Conservation (phyloP, 2,888 invertebrate genomes). For the Polydrusus tereticollis region DNA sequence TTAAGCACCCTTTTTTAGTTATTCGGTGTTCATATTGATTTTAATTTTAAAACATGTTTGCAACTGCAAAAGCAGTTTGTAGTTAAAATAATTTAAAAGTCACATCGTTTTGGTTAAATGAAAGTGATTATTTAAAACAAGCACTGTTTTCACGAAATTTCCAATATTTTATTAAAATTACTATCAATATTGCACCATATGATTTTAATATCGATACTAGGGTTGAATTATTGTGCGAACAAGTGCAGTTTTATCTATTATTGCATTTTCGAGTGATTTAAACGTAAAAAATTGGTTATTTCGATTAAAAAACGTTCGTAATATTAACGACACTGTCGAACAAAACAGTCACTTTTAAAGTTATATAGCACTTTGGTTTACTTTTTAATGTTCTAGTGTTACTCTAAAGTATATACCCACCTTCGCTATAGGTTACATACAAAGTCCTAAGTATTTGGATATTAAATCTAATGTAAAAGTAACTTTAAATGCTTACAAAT, state of each 20-base stretch:
- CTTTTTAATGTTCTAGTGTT: slow-evolving; percentile 9
- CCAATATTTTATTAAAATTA: neutral
- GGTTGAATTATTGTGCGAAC: slow-evolving; percentile 56
- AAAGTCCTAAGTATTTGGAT: slow-evolving; percentile 10
- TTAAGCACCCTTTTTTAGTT: slow-evolving; percentile 29
- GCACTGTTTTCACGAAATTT: too few relatives aligned
- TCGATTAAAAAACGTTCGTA: slow-evolving; percentile 40
- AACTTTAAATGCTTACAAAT: slow-evolving; percentile 32
- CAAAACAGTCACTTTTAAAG: slow-evolving; percentile 29
- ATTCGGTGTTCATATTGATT: slow-evolving; percentile 19
- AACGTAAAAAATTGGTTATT: slow-evolving; percentile 50
- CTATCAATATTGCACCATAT: slow-evolving; percentile 20
- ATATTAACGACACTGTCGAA: slow-evolving; percentile 33
- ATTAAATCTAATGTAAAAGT: slow-evolving; percentile 36
- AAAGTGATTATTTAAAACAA: too few relatives aligned
- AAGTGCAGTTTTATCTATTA: slow-evolving; percentile 60
- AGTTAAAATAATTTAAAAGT: too few relatives aligned
- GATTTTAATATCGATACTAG: slow-evolving; percentile 9
- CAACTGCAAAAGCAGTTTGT: too few relatives aligned
- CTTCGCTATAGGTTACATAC: slow-evolving; percentile 17
- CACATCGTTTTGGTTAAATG: too few relatives aligned
- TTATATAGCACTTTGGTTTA: slow-evolving; percentile 20
- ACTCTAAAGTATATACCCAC: slow-evolving; percentile 7
- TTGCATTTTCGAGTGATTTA: slow-evolving; percentile 56
- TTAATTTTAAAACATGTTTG: neutral